Evolutionary conservation across 92 coral and sea anemone genomes (phyloP).

Genomic region (Phenganax stokvisi): DNA sequence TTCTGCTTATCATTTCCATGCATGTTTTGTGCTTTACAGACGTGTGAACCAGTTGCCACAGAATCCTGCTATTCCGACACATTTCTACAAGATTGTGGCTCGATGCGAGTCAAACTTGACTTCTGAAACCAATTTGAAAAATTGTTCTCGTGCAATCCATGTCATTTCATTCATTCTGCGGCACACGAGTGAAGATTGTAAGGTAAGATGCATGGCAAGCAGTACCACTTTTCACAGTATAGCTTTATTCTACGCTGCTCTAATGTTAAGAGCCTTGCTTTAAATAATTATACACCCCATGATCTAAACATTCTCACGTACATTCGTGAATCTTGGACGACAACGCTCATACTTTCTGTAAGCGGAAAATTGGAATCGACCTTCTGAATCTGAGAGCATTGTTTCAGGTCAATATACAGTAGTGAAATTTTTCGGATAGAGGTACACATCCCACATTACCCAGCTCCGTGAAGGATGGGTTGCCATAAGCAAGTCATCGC

Average conservation of each 20-base stretch:
- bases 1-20: neutral
- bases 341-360: too few species aligned
- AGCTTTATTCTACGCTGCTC: neutral
- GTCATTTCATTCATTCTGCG: slow-evolving; percentile 81
- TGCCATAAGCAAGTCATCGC: neutral
- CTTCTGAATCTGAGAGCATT: too few species aligned
- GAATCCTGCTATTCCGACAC: slow-evolving; percentile 88
- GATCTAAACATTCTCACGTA: too few species aligned
- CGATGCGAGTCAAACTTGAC: slow-evolving; percentile 59
- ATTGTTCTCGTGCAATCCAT: slow-evolving; percentile 72
- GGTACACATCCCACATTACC: too few species aligned
- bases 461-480: too few species aligned
- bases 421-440: too few species aligned
- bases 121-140: slow-evolving; percentile 54
- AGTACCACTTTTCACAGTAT: neutral
- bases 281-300: too few species aligned
- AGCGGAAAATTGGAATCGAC: too few species aligned
- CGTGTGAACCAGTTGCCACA: slow-evolving; percentile 52
- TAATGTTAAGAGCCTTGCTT: too few species aligned
- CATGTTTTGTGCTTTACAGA: slow-evolving; percentile 40
- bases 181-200: slow-evolving; percentile 49
- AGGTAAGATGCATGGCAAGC: slow-evolving; percentile 38
- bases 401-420: too few species aligned
- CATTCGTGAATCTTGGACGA: too few species aligned
- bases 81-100: slow-evolving; percentile 75